Base-by-base conservation (phyloP, 2,797 vertebrate species). In the Halcyon chelicuti region DNA sequence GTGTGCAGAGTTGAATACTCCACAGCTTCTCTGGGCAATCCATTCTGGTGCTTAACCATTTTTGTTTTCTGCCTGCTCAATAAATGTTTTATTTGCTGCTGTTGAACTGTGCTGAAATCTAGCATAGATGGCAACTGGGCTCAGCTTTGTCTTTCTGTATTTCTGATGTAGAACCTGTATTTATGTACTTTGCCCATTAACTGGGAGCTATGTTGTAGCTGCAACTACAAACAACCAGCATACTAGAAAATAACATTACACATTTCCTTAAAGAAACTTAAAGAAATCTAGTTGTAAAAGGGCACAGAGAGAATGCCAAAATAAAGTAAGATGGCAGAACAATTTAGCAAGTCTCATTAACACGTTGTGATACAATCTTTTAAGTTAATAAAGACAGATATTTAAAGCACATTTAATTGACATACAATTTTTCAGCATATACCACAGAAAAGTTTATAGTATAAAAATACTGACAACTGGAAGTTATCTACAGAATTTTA, bases 401-500 rank as follows among this genome's bases (percentile, higher is more conserved):
- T 89, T 97, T 97, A 96, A 97, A 90, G 67, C 28, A 70, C 39
- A 79, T 88, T 96, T 97, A 97, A 97, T 88, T 40, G 74, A 96
- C 76, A 78, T 35, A 75, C 63, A 95, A 81, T 96, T 94, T 96
- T 97, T 97, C 90, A 96, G 92, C 88, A 83, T 96, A 94, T 88
- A 97, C 92, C 79, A 86, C 85, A 86, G 93, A 97, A 97, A 97
- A 93, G 80, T 97, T 98, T 96, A 94, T 96, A 89, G 73, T 81
- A 97, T 87, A 94, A 97, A 97, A 98, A 93, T 96, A 96, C 92
- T 25, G 57, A 97, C 77, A 86, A 98, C 97, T 98, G 97, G 95
- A 97, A 98, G 96, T 97, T 98, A 96, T 97, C 96, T 94, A 84
- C 94, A 96, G 91, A 97, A 97, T 97, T 98, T 98, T 97, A 93